Base-by-base conservation (phyloP, 1,140 invertebrate genomes). In the Bemisia tabaci region DNA sequence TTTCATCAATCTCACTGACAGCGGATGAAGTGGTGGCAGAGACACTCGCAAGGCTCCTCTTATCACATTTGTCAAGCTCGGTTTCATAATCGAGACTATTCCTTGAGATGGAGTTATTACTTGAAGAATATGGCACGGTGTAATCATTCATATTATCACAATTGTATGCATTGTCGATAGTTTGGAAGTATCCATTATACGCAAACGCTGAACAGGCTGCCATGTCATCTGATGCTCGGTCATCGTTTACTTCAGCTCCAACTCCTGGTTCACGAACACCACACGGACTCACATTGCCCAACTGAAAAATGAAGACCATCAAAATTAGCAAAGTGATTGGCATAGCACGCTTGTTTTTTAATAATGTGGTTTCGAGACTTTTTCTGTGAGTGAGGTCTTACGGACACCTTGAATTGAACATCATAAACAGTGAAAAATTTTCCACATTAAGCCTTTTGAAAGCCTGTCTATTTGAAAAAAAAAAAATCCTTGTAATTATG, bases 241-340 rank as follows among this genome's bases (percentile, higher is more conserved):
- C 65, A n/a, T 68, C 68, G 1, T 26, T 60, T 12, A 85, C 77
- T 79, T 95, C 92, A 0, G 92, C 92, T 2, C 93, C 93, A 1
- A 95, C 92, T 1, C 92, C 92, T 0, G 92, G 92, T 75, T 94
- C 92, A 70, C 92, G 77, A 0, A 88, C 89, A 12, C 89, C 84
- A 68, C 78, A 77, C 22, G 76, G 71, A 26, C 60, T 60, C 5
- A 64, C 63, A 66, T 68, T 71, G 22, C 67, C 66, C n/a, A 67
- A 68, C 69, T 72, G 62, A n/a, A 33, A 65, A 48, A 23, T 9
- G 24, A 21, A 33, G n/a, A n/a, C n/a, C n/a, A n/a, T n/a, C n/a
- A n/a, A n/a, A n/a, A n/a, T n/a, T n/a, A n/a, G n/a, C n/a, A n/a
- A n/a, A n/a, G n/a, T n/a, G n/a, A n/a, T n/a, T n/a, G n/a, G n/a